Evolutionary conservation across 2,797 vertebrate species (phyloP).

Genomic region (Chromis chromis): DNA sequence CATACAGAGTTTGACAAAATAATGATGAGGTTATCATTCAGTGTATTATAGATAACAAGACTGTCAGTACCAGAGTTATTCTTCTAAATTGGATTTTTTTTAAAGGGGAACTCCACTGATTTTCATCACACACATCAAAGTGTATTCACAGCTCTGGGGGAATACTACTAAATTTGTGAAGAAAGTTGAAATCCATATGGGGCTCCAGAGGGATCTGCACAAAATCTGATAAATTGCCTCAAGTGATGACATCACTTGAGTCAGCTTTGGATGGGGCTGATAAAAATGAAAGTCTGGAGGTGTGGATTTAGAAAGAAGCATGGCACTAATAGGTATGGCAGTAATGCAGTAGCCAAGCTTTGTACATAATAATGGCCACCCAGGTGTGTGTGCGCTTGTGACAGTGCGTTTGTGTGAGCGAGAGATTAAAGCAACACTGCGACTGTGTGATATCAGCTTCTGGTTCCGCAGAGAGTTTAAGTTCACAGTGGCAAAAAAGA

Average conservation of each 20-base stretch:
- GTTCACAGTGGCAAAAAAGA: conserved; percentile 64
- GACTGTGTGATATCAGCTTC: conserved; percentile 67
- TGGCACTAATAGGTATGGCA: conserved; percentile 37
- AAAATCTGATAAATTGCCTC: conserved; percentile 28
- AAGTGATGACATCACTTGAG: conserved; percentile 37
- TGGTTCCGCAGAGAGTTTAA: conserved; percentile 69
- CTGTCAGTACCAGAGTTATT: conserved; percentile 3
- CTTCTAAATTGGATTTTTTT: conserved; percentile 2
- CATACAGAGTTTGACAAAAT: conserved; percentile 1
- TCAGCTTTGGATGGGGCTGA: background rate
- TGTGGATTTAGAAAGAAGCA: conserved; percentile 14
- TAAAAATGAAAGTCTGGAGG: background rate
- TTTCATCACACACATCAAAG: conserved; percentile 16
- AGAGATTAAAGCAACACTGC: conserved; percentile 65
- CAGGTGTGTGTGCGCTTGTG: conserved; percentile 46
- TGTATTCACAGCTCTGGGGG: conserved; percentile 16
- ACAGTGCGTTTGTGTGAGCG: conserved; percentile 13
- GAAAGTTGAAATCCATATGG: conserved; percentile 21
- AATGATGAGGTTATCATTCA: background rate
- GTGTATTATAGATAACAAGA: background rate
- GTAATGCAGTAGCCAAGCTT: conserved; percentile 27
- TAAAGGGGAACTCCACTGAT: conserved; percentile 14
- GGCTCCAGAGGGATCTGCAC: background rate
- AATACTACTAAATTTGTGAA: conserved; percentile 4
- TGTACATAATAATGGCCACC: conserved; percentile 54